Evolutionary conservation across 2,888 invertebrate species (phyloP).

Genomic region (Parelbella ahira): DNA sequence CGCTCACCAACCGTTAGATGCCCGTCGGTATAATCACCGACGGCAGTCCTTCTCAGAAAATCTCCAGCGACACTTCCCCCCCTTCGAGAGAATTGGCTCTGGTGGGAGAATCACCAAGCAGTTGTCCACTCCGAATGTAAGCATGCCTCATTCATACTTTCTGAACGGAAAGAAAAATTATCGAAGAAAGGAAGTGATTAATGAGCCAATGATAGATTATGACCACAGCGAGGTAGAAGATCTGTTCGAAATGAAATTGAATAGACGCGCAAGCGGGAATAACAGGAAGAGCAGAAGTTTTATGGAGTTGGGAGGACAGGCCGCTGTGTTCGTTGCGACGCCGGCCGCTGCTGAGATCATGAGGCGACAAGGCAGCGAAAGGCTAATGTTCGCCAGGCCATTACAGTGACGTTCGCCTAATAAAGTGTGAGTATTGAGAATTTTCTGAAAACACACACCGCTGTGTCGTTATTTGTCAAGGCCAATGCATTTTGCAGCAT

Average conservation of each 20-base stretch:
- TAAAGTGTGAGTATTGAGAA: too few species aligned
- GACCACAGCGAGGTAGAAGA: conserved; percentile 75
- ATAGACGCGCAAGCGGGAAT: conserved; percentile 52
- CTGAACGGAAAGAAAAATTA: conserved; percentile 53
- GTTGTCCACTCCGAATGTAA: conserved; percentile 63
- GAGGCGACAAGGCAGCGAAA: conserved; percentile 67
- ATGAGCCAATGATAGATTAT: conserved; percentile 72
- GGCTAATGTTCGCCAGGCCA: conserved; percentile 59
- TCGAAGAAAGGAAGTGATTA: conserved; percentile 58
- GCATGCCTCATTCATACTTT: conserved; percentile 56
- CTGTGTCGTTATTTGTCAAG: too few species aligned
- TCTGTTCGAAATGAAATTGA: conserved; percentile 62
- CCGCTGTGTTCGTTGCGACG: conserved; percentile 65
- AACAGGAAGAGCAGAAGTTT: conserved; percentile 52
- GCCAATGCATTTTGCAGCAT: too few species aligned
- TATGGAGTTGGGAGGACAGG: conserved; percentile 62
- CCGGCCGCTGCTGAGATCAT: conserved; percentile 70
- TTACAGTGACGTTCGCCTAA: too few species aligned
- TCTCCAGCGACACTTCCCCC: conserved; percentile 61
- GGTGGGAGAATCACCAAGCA: conserved; percentile 52
- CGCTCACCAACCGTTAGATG: conserved; percentile 48
- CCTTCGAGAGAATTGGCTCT: conserved; percentile 52
- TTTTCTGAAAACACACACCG: too few species aligned
- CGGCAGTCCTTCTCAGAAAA: conserved; percentile 72
- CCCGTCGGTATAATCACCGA: conserved; percentile 51